phyloP scores from a whole-genome alignment of 2,113 vertebrate genomes.

The Cyrtonyx montezumae region DNA sequence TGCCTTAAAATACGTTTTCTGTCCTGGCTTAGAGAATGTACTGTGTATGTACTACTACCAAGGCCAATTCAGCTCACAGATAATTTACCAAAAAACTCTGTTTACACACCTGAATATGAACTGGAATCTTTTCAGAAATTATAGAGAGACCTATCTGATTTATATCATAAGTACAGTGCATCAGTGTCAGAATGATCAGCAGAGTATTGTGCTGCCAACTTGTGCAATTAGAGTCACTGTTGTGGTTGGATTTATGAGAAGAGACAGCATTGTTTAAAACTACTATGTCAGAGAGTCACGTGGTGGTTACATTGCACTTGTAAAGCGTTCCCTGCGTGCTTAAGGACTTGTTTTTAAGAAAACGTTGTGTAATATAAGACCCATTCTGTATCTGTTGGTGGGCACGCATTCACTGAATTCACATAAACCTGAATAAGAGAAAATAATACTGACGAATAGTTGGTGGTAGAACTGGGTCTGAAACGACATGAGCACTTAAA shows the following conservation, averaged over 20 bases:
- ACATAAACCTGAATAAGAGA: neutral
- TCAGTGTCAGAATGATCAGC: neutral
- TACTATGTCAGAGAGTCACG: neutral
- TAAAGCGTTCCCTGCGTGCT: neutral
- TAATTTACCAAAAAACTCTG: neutral
- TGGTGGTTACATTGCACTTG: neutral
- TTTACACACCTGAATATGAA: neutral
- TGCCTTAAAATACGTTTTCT: neutral
- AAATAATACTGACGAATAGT: neutral
- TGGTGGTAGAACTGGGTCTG: neutral
- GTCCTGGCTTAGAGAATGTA: neutral
- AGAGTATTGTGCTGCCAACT: neutral
- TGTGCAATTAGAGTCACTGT: neutral
- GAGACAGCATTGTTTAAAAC: neutral
- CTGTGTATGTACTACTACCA: neutral
- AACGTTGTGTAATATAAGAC: neutral
- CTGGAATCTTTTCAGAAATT: neutral
- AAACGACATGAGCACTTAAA: neutral
- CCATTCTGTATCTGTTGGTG: neutral
- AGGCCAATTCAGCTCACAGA: neutral
- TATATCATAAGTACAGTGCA: neutral
- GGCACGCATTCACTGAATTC: neutral
- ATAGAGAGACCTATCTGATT: too few species aligned
- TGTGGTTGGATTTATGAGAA: neutral
- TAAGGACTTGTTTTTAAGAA: neutral